Evolutionary conservation across 2,888 invertebrate genomes (phyloP).

Genomic region (Trichopria drosophilae): DNA sequence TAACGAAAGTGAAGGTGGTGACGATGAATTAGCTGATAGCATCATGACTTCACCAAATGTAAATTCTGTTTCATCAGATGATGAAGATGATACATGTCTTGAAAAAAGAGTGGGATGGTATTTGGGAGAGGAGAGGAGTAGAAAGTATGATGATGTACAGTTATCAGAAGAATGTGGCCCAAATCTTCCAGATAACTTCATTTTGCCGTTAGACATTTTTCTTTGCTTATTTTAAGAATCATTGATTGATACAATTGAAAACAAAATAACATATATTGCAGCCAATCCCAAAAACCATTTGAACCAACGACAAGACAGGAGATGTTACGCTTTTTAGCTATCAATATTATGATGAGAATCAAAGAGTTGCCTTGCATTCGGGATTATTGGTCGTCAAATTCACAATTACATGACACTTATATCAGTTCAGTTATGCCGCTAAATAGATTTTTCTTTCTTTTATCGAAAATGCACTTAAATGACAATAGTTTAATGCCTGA

Average conservation of each 20-base stretch:
- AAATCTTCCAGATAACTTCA: no score
- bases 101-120: not conserved
- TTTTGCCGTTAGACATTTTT: not conserved
- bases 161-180: not conserved
- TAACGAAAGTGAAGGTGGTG: no score
- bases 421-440: conserved; percentile 1
- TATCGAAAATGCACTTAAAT: not conserved
- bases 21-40: no score
- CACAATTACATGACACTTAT: not conserved
- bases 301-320: no score
- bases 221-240: not conserved
- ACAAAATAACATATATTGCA: not conserved
- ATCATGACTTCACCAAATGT: no score
- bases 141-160: not conserved
- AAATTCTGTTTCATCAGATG: no score
- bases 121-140: not conserved
- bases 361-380: not conserved
- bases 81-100: not conserved
- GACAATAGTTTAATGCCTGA: not conserved
- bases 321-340: no score
- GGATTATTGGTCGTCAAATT: conserved; percentile 2
- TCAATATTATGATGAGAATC: no score
- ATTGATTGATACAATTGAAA: not conserved
- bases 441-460: not conserved
- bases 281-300: not conserved